These are phyloP conservation scores for Drosophila lacertosa DNA, from an alignment of 1,140 invertebrate genomes.

Conservation along the genomic window DNA sequence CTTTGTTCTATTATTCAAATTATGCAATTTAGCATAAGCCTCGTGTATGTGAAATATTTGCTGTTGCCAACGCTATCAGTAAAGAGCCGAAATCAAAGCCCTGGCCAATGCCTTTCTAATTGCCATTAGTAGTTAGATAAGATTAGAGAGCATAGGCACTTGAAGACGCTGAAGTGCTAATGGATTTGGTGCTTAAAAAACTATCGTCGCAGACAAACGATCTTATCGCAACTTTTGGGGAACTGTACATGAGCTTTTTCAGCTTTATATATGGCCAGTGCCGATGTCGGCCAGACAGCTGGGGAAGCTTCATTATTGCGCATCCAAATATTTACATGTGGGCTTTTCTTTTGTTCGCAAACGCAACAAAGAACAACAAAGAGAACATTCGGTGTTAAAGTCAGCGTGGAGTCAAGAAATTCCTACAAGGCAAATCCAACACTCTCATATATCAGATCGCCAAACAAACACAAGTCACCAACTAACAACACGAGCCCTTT, in stretches of 20 bases:
- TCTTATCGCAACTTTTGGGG: conserved; percentile 13
- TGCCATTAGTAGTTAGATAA: conserved; percentile 57
- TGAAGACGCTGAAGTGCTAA: conserved; percentile 8
- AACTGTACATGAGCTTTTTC: too few species aligned
- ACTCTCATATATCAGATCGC: conserved; percentile 10
- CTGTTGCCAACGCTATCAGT: conserved; percentile 30
- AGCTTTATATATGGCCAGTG: too few species aligned
- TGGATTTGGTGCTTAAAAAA: conserved; percentile 7
- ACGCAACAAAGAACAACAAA: conserved; percentile 51
- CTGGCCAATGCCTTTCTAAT: conserved; percentile 55
- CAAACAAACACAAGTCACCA: not conserved
- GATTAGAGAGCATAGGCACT: conserved; percentile 62
- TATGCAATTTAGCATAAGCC: conserved; percentile 24
- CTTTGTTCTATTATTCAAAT: conserved; percentile 5
- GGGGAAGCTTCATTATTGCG: conserved; percentile 24
- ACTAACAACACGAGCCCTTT: not conserved
- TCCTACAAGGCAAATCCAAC: not conserved
- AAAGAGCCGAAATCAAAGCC: conserved; percentile 59
- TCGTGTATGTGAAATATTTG: conserved; percentile 16
- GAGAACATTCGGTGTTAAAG: not conserved
- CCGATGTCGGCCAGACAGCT: conserved; percentile 2
- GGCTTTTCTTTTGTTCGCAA: conserved; percentile 31
- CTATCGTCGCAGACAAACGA: conserved; percentile 11
- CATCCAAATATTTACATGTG: conserved; percentile 43
- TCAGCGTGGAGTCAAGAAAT: conserved; percentile 19